A percentile compares a stretch with the other conserved stretches of the same genome.
These are phyloP conservation scores for Asarcornis scutulata DNA, from an alignment of 2,113 vertebrate species.

Conservation along the genomic window DNA sequence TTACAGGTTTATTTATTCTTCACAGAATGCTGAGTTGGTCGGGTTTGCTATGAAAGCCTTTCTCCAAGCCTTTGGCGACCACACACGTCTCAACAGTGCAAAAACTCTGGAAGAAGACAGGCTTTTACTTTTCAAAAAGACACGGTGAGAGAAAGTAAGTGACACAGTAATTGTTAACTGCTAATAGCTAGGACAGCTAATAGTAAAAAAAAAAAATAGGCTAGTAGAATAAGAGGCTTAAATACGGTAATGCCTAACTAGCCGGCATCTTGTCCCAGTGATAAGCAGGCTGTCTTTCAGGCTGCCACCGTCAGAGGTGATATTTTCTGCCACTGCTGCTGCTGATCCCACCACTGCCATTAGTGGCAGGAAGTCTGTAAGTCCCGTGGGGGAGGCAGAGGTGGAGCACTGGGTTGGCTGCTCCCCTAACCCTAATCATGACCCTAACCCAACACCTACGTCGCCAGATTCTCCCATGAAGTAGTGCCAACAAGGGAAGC, in stretches of 20 bases:
- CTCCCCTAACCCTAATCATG: too few relatives aligned
- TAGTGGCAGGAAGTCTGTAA: neutral
- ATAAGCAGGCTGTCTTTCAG: neutral
- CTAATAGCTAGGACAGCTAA: neutral
- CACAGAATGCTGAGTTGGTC: accelerated
- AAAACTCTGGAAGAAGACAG: neutral
- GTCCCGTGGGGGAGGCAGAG: neutral
- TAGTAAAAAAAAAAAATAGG: neutral
- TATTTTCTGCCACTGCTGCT: neutral
- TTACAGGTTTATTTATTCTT: neutral
- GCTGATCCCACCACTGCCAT: neutral
- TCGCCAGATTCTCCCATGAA: too few relatives aligned
- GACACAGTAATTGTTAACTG: neutral
- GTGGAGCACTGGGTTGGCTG: too few relatives aligned
- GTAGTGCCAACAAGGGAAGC: too few relatives aligned
- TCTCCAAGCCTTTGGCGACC: neutral
- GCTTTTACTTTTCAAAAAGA: neutral
- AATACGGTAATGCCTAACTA: accelerated
- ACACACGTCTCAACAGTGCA: accelerated
- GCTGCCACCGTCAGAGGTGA: neutral
- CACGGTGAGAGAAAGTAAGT: neutral
- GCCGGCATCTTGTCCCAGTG: neutral
- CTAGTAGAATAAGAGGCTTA: neutral
- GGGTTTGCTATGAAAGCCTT: neutral
- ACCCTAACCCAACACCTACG: too few relatives aligned